Base-by-base conservation (phyloP, 23 tunicate genomes). In the Styela clava region DNA sequence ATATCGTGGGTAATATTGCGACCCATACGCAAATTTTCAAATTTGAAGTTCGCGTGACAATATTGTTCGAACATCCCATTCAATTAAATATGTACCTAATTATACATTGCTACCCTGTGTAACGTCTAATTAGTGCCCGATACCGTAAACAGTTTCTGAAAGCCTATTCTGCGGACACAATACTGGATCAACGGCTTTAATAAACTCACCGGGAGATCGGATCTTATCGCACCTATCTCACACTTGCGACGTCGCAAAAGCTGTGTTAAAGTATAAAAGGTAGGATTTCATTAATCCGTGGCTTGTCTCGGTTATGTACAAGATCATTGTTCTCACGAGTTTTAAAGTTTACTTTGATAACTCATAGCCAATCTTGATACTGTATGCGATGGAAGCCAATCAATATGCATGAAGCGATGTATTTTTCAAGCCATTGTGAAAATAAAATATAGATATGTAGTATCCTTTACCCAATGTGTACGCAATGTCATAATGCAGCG, bases 151-250 rank as follows among this genome's bases (percentile, higher is more conserved):
- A 44, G 56, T 44, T 5, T 44, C 56, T 12, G 12, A 44, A 44
- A 44, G 9, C 56, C 56, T 44, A n/a, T 44, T 44, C 7, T 44
- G 56, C 12, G 56, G 56, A 44, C 56, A 44, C 56, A 44, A 44
- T 44, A 44, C 9, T 44, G 56, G 56, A 44, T 44, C 56, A 44
- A 44, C 9, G 12, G 56, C 56, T 44, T 44, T 44, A 44, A 44
- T 44, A 44, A 44, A 44, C 56, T 44, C 9, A 5, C 56, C 35
- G 77, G 37, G 32, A 71, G 77, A 71, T 71, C 77, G 34, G 77
- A 71, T 71, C 77, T 71, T 26, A 71, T 71, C 77, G 35, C 35
- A 32, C 77, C 32, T 71, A 71, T 34, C 23, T 71, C 77, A 34
- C 77, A 71, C 28, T 18, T 68, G 73, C 56, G 56, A 12, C 56